Evolutionary conservation across 2,888 invertebrate species (phyloP).

Genomic region (Hirtodrosophila cameraria): DNA sequence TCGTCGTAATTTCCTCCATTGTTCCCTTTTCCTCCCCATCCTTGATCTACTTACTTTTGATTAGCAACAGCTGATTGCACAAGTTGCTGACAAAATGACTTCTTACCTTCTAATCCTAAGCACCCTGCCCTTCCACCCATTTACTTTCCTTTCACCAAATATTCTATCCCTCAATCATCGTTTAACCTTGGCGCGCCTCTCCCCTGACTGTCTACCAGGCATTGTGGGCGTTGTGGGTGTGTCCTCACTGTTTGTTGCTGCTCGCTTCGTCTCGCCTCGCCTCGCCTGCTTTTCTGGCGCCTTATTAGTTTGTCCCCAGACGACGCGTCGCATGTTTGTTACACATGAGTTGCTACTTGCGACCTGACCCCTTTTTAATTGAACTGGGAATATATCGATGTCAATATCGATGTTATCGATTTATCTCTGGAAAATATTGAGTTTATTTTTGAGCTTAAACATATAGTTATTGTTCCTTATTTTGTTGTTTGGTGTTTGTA

Average conservation of each 20-base stretch:
- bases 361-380: too few species aligned
- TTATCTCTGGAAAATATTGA: too few species aligned
- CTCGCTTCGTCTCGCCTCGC: too few species aligned
- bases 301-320: conserved; percentile 60
- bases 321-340: conserved; percentile 38
- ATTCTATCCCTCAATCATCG: conserved; percentile 17
- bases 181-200: conserved; percentile 68
- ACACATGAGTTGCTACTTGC: conserved; percentile 41
- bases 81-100: conserved; percentile 60
- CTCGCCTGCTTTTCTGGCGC: conserved; percentile 56
- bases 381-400: too few species aligned
- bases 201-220: too few species aligned
- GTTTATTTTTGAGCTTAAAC: too few species aligned
- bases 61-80: conserved; percentile 79
- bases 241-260: conserved; percentile 23
- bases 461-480: too few species aligned
- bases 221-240: conserved; percentile 23
- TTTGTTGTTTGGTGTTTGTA: too few species aligned
- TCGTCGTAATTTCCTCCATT: too few species aligned
- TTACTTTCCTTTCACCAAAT: conserved; percentile 10
- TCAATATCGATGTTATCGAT: too few species aligned
- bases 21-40: neutral
- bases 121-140: conserved; percentile 12
- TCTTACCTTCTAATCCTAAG: conserved; percentile 23
- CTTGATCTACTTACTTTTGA: conserved; percentile 62